Base-by-base conservation (phyloP, 2,797 vertebrate species). In the Alfaro cultratus region DNA sequence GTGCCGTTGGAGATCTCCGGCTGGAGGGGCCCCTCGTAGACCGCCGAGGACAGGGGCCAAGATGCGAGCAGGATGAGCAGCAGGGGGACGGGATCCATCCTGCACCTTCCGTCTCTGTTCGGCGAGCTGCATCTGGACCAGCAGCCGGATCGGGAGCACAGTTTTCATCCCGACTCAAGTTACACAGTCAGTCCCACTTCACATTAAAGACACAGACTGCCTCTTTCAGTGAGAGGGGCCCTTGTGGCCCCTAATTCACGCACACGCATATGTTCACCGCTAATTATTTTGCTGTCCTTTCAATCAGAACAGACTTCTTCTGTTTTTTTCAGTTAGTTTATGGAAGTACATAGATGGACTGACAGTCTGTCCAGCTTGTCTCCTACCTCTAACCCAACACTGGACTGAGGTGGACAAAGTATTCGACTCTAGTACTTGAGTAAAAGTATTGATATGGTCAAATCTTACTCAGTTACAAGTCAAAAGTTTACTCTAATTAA, bases 1-100 rank as follows among this genome's bases (percentile, higher is more conserved):
- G 96, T 98, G 45, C 98, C 98, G 41, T 99, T 99, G 88, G 98
- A 98, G 94, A 99, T 98, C 95, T 99, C 98, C 0, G 98, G 96
- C 73, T 97, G 97, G 3, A 99, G 95, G 51, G 98, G 98, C 53
- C 98, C 98, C 4, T 87, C 92, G 86, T 97, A 99, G 36, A 95
- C 95, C 1, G 94, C 96, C 39, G 89, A 78, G 86, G 90, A 90
- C 16, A 95, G 47, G 49, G 95, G 94, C 78, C 94, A 75, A 73
- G 93, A 90, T 53, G 93, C 23, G 84, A 94, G 53, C 82, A 89
- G 31, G 67, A 96, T 45, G 88, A 97, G 94, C 87, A 96, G 84
- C 81, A 96, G 82, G 41, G 92, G 91, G 82, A 96, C 84, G 47
- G 91, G 86, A 89, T 87, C 91, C 97, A 96, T 97, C 82, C 72